Percentiles rank a stretch among this genome's conserved stretches.
Evolutionary conservation across 2,113 vertebrate species (phyloP).

Genomic region (Illadopsis cleaveri): DNA sequence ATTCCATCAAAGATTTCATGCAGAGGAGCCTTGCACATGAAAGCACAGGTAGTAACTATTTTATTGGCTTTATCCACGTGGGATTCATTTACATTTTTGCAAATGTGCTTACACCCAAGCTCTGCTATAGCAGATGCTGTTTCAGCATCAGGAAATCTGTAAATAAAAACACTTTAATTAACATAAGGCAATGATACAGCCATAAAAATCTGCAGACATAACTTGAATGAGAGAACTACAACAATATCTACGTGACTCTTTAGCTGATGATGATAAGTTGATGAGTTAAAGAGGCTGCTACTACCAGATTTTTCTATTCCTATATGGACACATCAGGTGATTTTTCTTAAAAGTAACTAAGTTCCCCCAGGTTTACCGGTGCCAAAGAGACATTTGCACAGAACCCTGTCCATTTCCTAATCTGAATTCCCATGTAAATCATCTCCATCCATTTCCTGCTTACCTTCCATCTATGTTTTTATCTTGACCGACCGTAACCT

Average conservation of each 20-base stretch:
- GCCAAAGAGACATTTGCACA: neutral
- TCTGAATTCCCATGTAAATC: neutral
- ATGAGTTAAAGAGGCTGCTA: neutral
- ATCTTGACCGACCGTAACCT: slow-evolving; percentile 79
- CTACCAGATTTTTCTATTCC: neutral
- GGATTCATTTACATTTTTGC: slow-evolving; percentile 75
- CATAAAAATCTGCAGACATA: neutral
- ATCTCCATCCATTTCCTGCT: neutral
- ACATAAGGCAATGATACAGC: neutral
- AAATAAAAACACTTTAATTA: neutral
- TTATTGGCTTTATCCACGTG: slow-evolving; percentile 79
- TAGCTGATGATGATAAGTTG: neutral
- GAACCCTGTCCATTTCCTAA: neutral
- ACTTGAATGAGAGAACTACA: neutral
- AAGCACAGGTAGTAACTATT: slow-evolving; percentile 78
- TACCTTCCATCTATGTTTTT: slow-evolving; percentile 56
- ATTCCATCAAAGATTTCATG: slow-evolving; percentile 79
- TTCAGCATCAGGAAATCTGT: slow-evolving; percentile 79
- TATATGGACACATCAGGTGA: neutral
- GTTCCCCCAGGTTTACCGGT: neutral
- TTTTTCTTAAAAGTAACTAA: neutral
- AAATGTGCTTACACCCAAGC: slow-evolving; percentile 78
- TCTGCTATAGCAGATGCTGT: slow-evolving; percentile 74
- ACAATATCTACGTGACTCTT: neutral
- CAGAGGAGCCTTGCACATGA: slow-evolving; percentile 80